Percentiles rank a stretch among this genome's conserved stretches.
Conservation (phyloP, 2,888 invertebrate species). For the Clusia tigrina region DNA sequence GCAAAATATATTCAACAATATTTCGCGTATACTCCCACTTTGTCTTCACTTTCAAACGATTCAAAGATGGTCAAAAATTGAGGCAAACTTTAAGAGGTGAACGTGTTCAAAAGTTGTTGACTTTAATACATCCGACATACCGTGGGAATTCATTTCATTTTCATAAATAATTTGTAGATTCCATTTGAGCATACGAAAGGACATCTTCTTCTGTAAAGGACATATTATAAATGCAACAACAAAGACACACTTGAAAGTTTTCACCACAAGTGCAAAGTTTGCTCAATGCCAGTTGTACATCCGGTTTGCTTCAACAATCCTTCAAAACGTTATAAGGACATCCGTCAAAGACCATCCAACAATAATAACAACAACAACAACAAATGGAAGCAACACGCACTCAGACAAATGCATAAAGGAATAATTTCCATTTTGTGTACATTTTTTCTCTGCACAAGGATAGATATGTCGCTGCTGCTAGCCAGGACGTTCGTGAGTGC, state of each 20-base stretch:
- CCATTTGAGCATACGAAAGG: neutral
- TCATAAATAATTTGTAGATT: neutral
- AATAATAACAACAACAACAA: slow-evolving; percentile 15
- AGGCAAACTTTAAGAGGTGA: no score
- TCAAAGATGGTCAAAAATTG: no score
- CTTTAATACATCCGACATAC: no score
- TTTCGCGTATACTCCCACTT: no score
- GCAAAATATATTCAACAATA: no score
- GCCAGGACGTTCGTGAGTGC: neutral
- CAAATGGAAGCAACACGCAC: neutral
- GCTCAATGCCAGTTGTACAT: neutral
- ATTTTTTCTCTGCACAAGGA: neutral
- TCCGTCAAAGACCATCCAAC: no score
- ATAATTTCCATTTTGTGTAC: neutral
- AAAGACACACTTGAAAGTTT: slow-evolving; percentile 6
- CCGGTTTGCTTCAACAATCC: neutral
- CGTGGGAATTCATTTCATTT: neutral
- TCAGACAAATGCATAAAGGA: slow-evolving; percentile 6
- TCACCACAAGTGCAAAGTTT: slow-evolving; percentile 6
- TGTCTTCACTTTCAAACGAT: no score
- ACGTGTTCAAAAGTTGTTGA: no score
- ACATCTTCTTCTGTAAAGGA: neutral
- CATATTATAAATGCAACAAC: neutral
- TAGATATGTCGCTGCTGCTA: neutral
- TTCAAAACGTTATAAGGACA: slow-evolving; percentile 8